Percentiles rank a stretch among this genome's conserved stretches.
Conservation (phyloP, 2,113 vertebrate genomes). For the Festucalex cinctus region DNA sequence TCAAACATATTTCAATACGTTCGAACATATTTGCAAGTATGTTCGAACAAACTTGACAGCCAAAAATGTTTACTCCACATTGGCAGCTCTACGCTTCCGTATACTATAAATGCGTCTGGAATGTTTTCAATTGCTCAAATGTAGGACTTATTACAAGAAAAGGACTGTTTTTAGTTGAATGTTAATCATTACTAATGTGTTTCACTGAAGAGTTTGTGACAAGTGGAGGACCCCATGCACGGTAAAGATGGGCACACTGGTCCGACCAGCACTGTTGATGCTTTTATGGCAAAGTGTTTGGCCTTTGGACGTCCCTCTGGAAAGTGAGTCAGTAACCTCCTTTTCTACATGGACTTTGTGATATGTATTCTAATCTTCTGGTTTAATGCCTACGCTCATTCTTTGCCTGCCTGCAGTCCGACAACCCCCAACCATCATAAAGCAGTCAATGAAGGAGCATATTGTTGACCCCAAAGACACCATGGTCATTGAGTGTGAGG, state of each 20-base stretch:
- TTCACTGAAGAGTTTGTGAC: slow-evolving; percentile 27
- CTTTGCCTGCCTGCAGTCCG: slow-evolving; percentile 73
- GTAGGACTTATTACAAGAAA: no score
- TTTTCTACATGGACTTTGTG: neutral
- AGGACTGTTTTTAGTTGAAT: no score
- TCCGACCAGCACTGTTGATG: slow-evolving; percentile 65
- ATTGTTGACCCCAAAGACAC: slow-evolving; percentile 93
- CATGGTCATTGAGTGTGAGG: slow-evolving; percentile 93
- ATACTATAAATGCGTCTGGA: no score
- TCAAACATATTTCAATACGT: no score
- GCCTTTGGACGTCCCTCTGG: slow-evolving; percentile 84
- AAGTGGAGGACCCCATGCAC: slow-evolving; percentile 40
- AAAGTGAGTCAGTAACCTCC: slow-evolving; percentile 75
- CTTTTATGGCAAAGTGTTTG: slow-evolving; percentile 69
- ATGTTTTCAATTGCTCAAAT: no score
- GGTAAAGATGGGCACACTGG: slow-evolving; percentile 72
- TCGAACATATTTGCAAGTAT: no score
- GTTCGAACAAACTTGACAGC: no score
- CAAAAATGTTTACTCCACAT: no score
- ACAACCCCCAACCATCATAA: slow-evolving; percentile 93
- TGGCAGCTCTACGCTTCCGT: no score
- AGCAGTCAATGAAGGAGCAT: slow-evolving; percentile 90
- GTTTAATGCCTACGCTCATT: neutral
- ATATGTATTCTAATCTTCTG: neutral
- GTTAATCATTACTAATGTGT: neutral